phyloP scores from a whole-genome alignment of 2,797 vertebrate species.

The Hoplostethus atlanticus region DNA sequence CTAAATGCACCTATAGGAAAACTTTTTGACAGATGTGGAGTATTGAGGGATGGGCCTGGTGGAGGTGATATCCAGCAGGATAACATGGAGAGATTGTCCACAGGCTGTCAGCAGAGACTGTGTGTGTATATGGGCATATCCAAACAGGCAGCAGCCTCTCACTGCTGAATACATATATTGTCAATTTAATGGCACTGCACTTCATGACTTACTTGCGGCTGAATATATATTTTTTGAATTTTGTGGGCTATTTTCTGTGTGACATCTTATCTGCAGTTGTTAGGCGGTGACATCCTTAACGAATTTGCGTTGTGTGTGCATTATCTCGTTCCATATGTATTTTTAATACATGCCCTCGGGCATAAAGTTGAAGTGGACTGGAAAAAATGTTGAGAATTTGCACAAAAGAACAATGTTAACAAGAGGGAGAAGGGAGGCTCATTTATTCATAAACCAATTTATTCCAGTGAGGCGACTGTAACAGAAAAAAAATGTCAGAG shows the following conservation, averaged over 20 bases:
- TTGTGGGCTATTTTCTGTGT: constrained; percentile 68
- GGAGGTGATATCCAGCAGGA: constrained; percentile 53
- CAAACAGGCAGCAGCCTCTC: constrained; percentile 61
- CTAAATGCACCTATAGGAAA: constrained; percentile 31
- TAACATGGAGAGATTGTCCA: constrained; percentile 52
- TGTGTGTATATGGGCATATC: constrained; percentile 73
- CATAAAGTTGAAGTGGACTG: constrained; percentile 88
- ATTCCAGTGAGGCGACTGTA: constrained; percentile 85
- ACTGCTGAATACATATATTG: constrained; percentile 70
- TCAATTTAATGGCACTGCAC: constrained; percentile 64
- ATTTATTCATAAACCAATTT: constrained; percentile 91
- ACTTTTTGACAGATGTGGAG: constrained; percentile 74
- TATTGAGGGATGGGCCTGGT: constrained; percentile 45
- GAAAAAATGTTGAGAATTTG: constrained; percentile 83
- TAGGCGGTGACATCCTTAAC: constrained; percentile 81
- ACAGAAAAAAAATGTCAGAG: constrained; percentile 74
- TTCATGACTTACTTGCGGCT: constrained; percentile 62
- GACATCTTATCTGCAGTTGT: constrained; percentile 78
- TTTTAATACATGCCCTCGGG: constrained; percentile 89
- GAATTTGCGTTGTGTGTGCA: constrained; percentile 85
- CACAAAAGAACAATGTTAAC: constrained; percentile 89
- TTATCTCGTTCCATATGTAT: constrained; percentile 89
- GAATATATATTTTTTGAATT: constrained; percentile 63
- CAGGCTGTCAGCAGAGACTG: constrained; percentile 46
- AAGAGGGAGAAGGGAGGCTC: constrained; percentile 85